Evolutionary conservation across 1,140 invertebrate species (phyloP), one percentile per base, ranked within the genome.

Genomic region (Heterodera carotae): DNA sequence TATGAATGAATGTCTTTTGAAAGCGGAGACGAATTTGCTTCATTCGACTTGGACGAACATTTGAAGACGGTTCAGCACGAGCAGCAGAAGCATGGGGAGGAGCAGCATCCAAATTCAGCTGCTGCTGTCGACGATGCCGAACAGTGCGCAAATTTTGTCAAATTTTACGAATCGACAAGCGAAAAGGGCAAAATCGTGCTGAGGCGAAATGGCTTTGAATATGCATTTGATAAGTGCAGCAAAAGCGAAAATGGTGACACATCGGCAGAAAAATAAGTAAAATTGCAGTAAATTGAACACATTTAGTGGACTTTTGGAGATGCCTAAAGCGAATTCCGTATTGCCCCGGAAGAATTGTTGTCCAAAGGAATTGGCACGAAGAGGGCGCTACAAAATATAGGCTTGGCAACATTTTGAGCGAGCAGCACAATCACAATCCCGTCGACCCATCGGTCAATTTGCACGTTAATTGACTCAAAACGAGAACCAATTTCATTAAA

Each of bases 301-400:
- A 12, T 66, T 66, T 29, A 66, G 62, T 6, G 10, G 62, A 66
- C 4, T 66, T 66, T 66, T 66, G 62, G 62, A 29, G 25, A 10
- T 66, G 62, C 22, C 62, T 12, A 8, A 66, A 29, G 18, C n/a
- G 29, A 34, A 66, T 4, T 7, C 62, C 62, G 25, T 66, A 66
- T 66, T 66, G 62, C 27, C 62, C 62, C 3, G 62, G 62, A 22
- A 10, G 62, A 15, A 66, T 66, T 18, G 25, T 34, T 66, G 62
- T 66, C 10, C 33, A 66, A 12, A 34, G 5, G 4, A 5, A 66
- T 27, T 66, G 62, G 62, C 62, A 10, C 0, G 62, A 27, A 1
- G 27, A 66, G 22, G 62, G 27, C 6, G 22, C 12, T 12, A 5
- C 8, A 15, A 29, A 22, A 10, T 66, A 15, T 22, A 66, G 27